These are phyloP conservation scores for Eremophila alpestris DNA, from an alignment of 2,797 vertebrate species.

Conservation along the genomic window DNA sequence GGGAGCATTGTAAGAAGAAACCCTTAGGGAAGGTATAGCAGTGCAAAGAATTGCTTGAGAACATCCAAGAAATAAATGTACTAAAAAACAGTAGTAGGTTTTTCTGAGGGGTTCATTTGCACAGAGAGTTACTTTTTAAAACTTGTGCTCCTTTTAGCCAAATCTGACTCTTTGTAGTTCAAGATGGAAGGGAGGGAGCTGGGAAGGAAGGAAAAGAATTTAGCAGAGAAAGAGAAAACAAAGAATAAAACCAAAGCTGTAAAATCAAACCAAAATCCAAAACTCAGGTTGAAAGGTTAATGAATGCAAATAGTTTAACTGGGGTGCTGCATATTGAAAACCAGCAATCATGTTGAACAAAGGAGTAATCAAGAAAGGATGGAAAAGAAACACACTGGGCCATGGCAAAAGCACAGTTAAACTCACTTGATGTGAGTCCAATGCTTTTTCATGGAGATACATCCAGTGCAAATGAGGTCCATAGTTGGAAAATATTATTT, in stretches of 20 bases:
- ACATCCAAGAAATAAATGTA: not conserved
- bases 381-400: not conserved
- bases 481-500: not conserved
- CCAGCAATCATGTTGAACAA: constrained; percentile 13
- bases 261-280: not conserved
- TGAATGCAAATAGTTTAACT: constrained; percentile 2
- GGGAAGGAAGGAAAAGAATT: not conserved
- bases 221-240: not conserved
- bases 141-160: not conserved
- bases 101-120: not conserved
- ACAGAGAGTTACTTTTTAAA: not conserved
- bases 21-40: not conserved
- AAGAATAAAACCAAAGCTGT: not conserved
- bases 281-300: constrained; percentile 34
- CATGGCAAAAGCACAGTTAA: not conserved
- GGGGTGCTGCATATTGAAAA: constrained; percentile 2
- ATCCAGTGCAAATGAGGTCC: not conserved
- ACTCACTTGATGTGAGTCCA: not conserved
- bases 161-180: not conserved
- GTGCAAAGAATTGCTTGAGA: not conserved
- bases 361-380: constrained; percentile 3
- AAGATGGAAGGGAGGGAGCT: not conserved
- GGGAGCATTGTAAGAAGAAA: not conserved
- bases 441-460: not conserved
- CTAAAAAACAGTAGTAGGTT: not conserved